Evolutionary conservation across 2,888 invertebrate species (phyloP), one percentile per base, ranked within the genome.

Genomic region (Thera britannica): DNA sequence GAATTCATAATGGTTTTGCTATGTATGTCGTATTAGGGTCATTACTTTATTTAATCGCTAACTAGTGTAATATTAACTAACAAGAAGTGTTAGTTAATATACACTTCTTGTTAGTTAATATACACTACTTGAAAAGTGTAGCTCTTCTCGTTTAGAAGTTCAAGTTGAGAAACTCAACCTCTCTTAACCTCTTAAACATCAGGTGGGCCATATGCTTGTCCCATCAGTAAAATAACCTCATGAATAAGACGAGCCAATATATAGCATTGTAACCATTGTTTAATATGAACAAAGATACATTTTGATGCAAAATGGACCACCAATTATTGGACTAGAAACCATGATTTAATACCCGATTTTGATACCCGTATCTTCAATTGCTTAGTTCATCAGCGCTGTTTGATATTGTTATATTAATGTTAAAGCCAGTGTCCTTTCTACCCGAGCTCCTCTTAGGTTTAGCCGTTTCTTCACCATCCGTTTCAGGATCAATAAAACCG

Each of bases 401-500:
- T 38, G 76, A 72, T 23, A 70, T 65, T 11, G 84, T 86, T 55
- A 90, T 86, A 52, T 90, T 87, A 48, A 92, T 86, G 68, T 90
- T 92, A 1, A 90, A 76, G 6, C 92, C 89, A 52, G 90, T 81
- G 58, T 90, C 87, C 73, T 85, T 90, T 71, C 82, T 90, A 48
- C 72, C 75, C 9, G 74, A 34, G 52, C 34, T 73, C 73, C 54
- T 65, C 54, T 36, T 71, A 38, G 23, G 55, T 49, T 41, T 23
- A 23, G 23, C 61, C 58, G 23, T 68, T 67, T 23, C 12, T 23
- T 44, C 41, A 4, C 9, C 23, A 7, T 57, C 57, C 23, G 12
- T 44, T 54, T 11, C 78, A n/a, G 72, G 23, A n/a, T 44, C 63
- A 35, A 69, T 71, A 3, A 65, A 62, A 52, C 44, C 61, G 49